Base-by-base conservation (phyloP, 1,140 invertebrate species). In the Orchestia grillus region DNA sequence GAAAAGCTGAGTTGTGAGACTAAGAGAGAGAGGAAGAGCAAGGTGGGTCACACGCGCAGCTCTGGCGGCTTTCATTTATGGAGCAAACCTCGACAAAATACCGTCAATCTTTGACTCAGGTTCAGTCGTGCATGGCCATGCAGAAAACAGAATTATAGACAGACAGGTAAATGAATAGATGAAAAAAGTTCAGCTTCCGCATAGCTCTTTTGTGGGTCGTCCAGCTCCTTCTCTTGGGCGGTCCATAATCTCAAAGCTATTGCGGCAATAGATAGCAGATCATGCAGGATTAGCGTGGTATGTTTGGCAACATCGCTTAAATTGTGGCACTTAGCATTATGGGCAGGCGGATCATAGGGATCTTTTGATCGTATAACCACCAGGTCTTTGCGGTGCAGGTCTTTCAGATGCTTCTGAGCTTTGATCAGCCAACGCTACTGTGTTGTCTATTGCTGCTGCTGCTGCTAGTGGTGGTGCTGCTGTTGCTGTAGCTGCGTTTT, bases 221-320 rank as follows among this genome's bases (percentile, higher is more conserved):
- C 62, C 36, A 77, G 28, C 62, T 77, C 36, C 62, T 23, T 77
- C 62, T 77, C 62, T n/a, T 94, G 92, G 43, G 92, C 41, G 92
- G 92, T 94, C 92, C 44, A 45, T 94, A 94, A 94, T 94, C 92
- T 45, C 92, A 44, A 45, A 94, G 92, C 43, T 94, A 94, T 94
- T 44, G 92, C 92, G 40, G 92, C 44, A 94, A 94, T 94, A 94
- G 88, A 91, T 91, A 91, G 41, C 41, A 91, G 88, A 91, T 91
- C 92, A 94, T 94, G 44, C 43, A 28, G 92, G 92, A 94, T 94
- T 44, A 45, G 92, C 19, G 44, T 40, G 92, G 43, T 47, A 44
- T 94, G 92, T 94, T 44, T 44, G 44, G 92, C 92, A 94, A 45
- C 92, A 94, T 44, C 36, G 36, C 44, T 40, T 47, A 45, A n/a